A percentile compares a stretch with the other conserved stretches of the same genome.
Evolutionary conservation across 2,797 vertebrate genomes (phyloP).

Genomic region (Manis crassicaudata): DNA sequence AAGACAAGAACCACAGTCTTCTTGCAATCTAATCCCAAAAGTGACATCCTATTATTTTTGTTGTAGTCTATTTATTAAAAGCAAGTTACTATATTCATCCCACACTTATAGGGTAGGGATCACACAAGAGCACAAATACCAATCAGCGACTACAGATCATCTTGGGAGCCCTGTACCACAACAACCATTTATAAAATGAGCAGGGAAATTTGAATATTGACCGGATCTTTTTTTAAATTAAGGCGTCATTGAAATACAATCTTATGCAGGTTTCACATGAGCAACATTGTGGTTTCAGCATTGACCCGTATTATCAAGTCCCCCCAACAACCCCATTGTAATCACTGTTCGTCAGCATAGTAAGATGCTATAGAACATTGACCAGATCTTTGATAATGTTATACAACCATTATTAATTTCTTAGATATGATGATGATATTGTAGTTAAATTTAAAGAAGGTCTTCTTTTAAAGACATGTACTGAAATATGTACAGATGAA

Average conservation of each 20-base stretch:
- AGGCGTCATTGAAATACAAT: too few species aligned
- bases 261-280: too few species aligned
- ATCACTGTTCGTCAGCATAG: too few species aligned
- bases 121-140: not conserved
- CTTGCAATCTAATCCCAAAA: not conserved
- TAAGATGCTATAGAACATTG: too few species aligned
- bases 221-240: not conserved
- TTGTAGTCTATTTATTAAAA: not conserved
- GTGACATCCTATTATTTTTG: not conserved
- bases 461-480: slow-evolving; percentile 3
- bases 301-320: too few species aligned
- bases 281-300: too few species aligned
- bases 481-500: not conserved
- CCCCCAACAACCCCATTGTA: too few species aligned
- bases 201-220: not conserved
- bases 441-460: not conserved
- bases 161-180: not conserved
- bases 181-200: not conserved
- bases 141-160: not conserved
- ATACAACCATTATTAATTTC: not conserved
- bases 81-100: not conserved
- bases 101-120: not conserved
- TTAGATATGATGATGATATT: not conserved
- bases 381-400: not conserved
- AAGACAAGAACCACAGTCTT: not conserved